Conservation (phyloP, 2,797 vertebrate species). For the Enteromius radiatus region DNA sequence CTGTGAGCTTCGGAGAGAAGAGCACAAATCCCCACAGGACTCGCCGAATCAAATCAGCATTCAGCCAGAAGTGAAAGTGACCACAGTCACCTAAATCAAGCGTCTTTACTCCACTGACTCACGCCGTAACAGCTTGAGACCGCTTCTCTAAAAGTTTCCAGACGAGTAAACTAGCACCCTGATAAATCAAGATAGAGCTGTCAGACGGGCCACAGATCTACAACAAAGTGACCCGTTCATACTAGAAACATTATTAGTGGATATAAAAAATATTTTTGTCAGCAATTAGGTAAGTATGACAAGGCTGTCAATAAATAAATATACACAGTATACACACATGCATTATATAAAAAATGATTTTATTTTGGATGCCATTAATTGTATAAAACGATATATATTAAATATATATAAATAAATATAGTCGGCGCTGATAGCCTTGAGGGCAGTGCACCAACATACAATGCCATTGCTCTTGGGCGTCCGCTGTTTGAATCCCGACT, state of each 20-base stretch:
- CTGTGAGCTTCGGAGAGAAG: slow-evolving; percentile 10
- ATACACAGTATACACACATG: no score
- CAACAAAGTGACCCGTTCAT: neutral
- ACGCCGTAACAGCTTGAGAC: neutral
- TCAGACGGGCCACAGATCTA: no score
- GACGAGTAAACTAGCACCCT: neutral
- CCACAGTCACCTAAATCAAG: neutral
- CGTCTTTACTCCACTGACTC: neutral
- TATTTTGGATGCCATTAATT: no score
- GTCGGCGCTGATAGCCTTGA: no score
- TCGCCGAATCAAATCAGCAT: slow-evolving; percentile 21
- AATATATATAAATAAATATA: no score
- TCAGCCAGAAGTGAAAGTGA: slow-evolving; percentile 32
- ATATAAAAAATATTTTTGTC: neutral
- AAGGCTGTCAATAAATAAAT: neutral
- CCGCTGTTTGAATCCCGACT: no score
- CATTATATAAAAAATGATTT: no score
- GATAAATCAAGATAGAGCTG: slow-evolving; percentile 10
- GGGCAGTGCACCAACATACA: no score
- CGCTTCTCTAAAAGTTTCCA: neutral
- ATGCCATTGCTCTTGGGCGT: no score
- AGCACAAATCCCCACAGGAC: slow-evolving; percentile 32
- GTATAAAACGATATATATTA: no score
- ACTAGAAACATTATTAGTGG: neutral
- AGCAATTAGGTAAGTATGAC: neutral